Base-by-base conservation (phyloP, 2,113 vertebrate genomes). In the Carassius auratus region DNA sequence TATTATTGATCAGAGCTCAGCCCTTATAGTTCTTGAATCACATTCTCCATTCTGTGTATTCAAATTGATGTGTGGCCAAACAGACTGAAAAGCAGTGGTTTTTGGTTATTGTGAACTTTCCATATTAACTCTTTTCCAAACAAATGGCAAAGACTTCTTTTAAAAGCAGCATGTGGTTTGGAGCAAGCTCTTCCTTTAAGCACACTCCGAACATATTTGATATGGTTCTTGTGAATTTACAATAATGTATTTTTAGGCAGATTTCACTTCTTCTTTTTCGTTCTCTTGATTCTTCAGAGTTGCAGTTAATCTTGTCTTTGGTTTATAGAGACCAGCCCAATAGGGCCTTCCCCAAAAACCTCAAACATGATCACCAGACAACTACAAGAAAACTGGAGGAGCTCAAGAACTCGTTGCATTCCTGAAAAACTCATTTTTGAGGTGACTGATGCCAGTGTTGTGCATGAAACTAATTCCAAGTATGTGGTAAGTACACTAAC, bases 401-500 rank as follows among this genome's bases (percentile, higher is more conserved):
- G 88, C 86, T 92, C 96, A 4, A 92, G 92, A 7, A 91, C 93
- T 78, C 95, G 91, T 84, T 86, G 91, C 45, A 86, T 90, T 8
- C 93, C 94, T 6, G 96, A 97, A 91, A 94, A 92, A 26, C 91
- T 99, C 86, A 86, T 96, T 86, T 99, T 99, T 13, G 97, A 99
- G 92, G 98, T 99, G 89, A 98, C 96, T 3, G 97, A 95, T 0
- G 96, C 98, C 91, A 96, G 93, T 4, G 97, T 98, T 85, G 95
- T 98, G 76, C 96, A 94, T 80, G 97, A 99, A 42, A 92, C 92
- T 38, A 94, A 95, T 90, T 96, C 97, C 83, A 98, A 98, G 93
- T 98, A 98, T 73, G 98, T 99, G 96, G 98, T 99, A 94, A 96
- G 97, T 94, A 90, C 79, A 66, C 15, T 10, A 81, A 36, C 55